These are phyloP conservation scores for Oreonectes daqikongensis DNA, from an alignment of 2,797 vertebrate species.

Conservation along the genomic window DNA sequence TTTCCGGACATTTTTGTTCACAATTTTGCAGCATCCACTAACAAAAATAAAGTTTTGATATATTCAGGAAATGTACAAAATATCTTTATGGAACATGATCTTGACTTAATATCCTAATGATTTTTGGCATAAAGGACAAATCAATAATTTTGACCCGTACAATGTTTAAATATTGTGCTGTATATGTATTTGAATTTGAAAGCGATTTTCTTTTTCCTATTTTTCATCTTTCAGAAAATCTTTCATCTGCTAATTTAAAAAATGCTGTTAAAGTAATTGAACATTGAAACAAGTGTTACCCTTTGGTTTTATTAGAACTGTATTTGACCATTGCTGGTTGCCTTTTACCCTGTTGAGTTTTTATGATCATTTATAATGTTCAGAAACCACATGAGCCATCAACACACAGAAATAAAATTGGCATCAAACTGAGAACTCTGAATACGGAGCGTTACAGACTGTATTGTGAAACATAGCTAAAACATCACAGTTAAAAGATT, in stretches of 20 bases:
- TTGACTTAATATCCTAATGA: too few species aligned
- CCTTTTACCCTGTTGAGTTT: slow-evolving; percentile 7
- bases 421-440: slow-evolving; percentile 22
- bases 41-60: too few species aligned
- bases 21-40: too few species aligned
- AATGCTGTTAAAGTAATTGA: slow-evolving; percentile 11
- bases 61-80: too few species aligned
- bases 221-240: neutral
- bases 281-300: neutral
- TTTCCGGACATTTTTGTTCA: too few species aligned
- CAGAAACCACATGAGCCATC: slow-evolving; percentile 18
- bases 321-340: neutral
- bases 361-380: slow-evolving; percentile 18
- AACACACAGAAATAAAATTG: slow-evolving; percentile 4
- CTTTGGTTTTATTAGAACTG: neutral
- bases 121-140: too few species aligned
- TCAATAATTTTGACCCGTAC: too few species aligned
- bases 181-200: too few species aligned
- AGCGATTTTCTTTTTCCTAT: neutral
- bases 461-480: slow-evolving; percentile 12
- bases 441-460: slow-evolving; percentile 11
- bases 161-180: too few species aligned
- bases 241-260: neutral
- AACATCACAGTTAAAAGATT: slow-evolving; percentile 3
- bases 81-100: too few species aligned